Percentiles rank a stretch among this genome's conserved stretches.
phyloP scores from a whole-genome alignment of 2,113 vertebrate species.

The Bujurquina vittata region DNA sequence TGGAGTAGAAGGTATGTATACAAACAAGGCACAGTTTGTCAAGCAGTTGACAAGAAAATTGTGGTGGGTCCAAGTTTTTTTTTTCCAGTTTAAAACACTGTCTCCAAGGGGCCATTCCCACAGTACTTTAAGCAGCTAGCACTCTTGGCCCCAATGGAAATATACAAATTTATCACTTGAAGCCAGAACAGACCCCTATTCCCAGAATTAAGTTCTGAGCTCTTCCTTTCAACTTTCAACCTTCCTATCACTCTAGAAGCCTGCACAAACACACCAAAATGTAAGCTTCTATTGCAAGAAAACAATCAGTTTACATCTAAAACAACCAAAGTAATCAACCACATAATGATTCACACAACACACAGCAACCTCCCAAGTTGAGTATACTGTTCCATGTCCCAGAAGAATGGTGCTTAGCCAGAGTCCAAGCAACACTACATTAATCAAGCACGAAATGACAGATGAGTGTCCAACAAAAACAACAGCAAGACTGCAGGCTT shows the following conservation, averaged over 20 bases:
- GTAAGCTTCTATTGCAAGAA: background rate
- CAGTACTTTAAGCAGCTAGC: slow-evolving; percentile 19
- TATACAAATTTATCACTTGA: slow-evolving; percentile 40
- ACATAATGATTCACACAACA: slow-evolving; percentile 41
- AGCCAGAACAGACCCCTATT: slow-evolving; percentile 46
- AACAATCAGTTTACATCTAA: slow-evolving; percentile 37
- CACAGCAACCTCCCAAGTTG: slow-evolving; percentile 6
- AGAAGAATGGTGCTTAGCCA: background rate
- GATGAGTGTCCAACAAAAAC: slow-evolving; percentile 1
- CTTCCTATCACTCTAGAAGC: slow-evolving; percentile 40
- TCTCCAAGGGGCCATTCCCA: slow-evolving; percentile 49
- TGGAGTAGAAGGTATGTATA: background rate
- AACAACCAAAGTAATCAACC: background rate
- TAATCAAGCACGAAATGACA: background rate
- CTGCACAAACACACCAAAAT: background rate
- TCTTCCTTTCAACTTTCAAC: slow-evolving; percentile 38
- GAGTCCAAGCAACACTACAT: background rate
- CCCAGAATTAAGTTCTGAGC: slow-evolving; percentile 46
- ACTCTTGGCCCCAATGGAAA: slow-evolving; percentile 15
- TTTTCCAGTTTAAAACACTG: slow-evolving; percentile 5
- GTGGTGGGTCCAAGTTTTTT: slow-evolving; percentile 8
- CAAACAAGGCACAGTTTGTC: background rate
- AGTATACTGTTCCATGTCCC: slow-evolving; percentile 13
- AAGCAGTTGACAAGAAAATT: background rate
- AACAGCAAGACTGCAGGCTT: background rate